phyloP scores from a whole-genome alignment of 2,888 invertebrate genomes.

The Drosophila subsilvestris region DNA sequence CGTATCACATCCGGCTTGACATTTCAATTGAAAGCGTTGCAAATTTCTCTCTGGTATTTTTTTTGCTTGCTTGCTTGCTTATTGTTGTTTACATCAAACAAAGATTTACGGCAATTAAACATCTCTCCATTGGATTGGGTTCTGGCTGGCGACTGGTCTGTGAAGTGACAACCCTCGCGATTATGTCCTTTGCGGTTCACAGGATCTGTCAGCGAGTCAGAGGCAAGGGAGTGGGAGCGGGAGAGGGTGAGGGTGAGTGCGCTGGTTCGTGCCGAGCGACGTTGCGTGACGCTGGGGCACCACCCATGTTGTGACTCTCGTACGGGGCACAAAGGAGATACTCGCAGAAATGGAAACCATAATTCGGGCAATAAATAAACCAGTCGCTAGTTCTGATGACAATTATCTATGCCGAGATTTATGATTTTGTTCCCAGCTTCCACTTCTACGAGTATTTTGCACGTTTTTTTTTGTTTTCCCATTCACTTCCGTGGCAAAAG shows the following conservation, averaged over 20 bases:
- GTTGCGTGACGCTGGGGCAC: slow-evolving; percentile 59
- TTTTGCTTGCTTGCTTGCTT: slow-evolving; percentile 27
- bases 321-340: background rate
- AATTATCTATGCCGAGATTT: slow-evolving; percentile 79
- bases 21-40: slow-evolving; percentile 73
- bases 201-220: slow-evolving; percentile 52
- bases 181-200: slow-evolving; percentile 79
- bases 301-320: background rate
- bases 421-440: slow-evolving; percentile 52
- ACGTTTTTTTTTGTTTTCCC: too few relatives aligned
- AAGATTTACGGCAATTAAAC: slow-evolving; percentile 84
- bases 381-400: slow-evolving; percentile 72
- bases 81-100: slow-evolving; percentile 82
- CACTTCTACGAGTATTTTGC: slow-evolving; percentile 10
- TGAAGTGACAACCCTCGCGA: slow-evolving; percentile 79
- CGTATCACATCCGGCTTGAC: slow-evolving; percentile 55
- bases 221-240: background rate
- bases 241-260: slow-evolving; percentile 12
- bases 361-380: slow-evolving; percentile 76
- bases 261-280: slow-evolving; percentile 52
- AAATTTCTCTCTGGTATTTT: slow-evolving; percentile 51
- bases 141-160: slow-evolving; percentile 28
- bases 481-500: slow-evolving; percentile 56
- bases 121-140: slow-evolving; percentile 50
- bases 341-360: slow-evolving; percentile 53